Evolutionary conservation across 2,113 vertebrate genomes (phyloP).

Genomic region (Nanorana parkeri): DNA sequence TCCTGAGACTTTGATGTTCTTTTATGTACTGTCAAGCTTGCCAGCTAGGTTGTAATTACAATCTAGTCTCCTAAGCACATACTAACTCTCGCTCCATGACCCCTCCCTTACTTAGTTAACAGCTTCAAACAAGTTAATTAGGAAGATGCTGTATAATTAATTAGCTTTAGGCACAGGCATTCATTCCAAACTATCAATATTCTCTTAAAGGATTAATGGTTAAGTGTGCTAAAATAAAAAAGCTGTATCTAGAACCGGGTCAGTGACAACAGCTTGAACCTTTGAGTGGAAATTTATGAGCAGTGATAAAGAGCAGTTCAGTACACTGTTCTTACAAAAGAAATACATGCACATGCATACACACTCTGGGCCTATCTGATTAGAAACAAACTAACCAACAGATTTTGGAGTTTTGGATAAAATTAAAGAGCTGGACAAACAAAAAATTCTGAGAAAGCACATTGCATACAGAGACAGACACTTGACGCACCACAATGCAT

Average conservation of each 20-base stretch:
- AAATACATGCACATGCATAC: background rate
- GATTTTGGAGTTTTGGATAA: too few relatives aligned
- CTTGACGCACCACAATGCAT: too few relatives aligned
- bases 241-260: background rate
- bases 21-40: constrained; percentile 1
- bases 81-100: background rate
- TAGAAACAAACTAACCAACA: too few relatives aligned
- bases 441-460: too few relatives aligned
- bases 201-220: background rate
- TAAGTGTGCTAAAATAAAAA: background rate
- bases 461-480: too few relatives aligned
- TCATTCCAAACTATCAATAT: background rate
- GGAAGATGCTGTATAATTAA: constrained; percentile 30
- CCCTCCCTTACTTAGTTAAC: constrained; percentile 17
- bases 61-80: background rate
- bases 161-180: constrained; percentile 26
- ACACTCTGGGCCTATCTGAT: background rate
- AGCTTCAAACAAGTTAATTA: constrained; percentile 41
- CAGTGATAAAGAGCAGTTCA: background rate
- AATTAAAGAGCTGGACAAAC: too few relatives aligned
- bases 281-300: background rate
- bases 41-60: constrained; percentile 37
- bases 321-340: too few relatives aligned
- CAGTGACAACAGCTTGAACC: background rate
- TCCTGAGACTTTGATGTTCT: background rate